These are phyloP conservation scores for Pectinophora gossypiella DNA, from an alignment of 1,140 invertebrate species.

Conservation along the genomic window DNA sequence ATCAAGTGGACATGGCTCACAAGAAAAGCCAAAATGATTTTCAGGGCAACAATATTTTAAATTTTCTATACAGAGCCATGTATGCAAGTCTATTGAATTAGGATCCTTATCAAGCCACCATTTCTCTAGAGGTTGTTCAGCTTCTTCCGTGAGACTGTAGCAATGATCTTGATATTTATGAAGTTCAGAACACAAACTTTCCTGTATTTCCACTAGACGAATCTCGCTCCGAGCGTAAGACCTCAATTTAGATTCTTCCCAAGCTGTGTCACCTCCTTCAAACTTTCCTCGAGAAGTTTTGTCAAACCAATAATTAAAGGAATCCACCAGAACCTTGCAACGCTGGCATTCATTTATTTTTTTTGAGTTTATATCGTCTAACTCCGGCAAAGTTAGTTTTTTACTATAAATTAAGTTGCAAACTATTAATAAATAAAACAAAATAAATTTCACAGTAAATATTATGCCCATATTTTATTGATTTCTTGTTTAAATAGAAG, in stretches of 20 bases:
- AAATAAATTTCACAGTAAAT: no score
- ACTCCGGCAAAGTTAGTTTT: background rate
- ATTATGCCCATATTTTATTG: no score
- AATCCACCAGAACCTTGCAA: slow-evolving; percentile 53
- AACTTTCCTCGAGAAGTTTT: slow-evolving; percentile 93
- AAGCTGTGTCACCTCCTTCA: slow-evolving; percentile 97
- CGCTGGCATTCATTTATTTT: slow-evolving; percentile 42
- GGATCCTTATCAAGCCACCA: slow-evolving; percentile 92
- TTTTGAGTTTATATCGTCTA: background rate
- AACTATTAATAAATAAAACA: no score
- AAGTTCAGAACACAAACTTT: slow-evolving; percentile 82
- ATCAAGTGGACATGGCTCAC: slow-evolving; percentile 87
- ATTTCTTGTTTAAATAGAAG: no score
- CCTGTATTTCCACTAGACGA: slow-evolving; percentile 94
- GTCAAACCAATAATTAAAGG: slow-evolving; percentile 77
- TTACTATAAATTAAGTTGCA: no score
- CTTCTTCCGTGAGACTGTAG: slow-evolving; percentile 87
- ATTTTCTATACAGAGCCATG: slow-evolving; percentile 90
- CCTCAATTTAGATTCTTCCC: slow-evolving; percentile 96
- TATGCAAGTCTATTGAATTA: slow-evolving; percentile 78
- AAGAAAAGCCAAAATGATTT: slow-evolving; percentile 89
- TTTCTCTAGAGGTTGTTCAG: slow-evolving; percentile 89
- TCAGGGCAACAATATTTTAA: slow-evolving; percentile 91
- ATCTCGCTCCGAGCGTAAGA: slow-evolving; percentile 94
- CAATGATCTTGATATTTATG: slow-evolving; percentile 84